phyloP scores from a whole-genome alignment of 1,140 invertebrate species.

The Trichogramma pretiosum region DNA sequence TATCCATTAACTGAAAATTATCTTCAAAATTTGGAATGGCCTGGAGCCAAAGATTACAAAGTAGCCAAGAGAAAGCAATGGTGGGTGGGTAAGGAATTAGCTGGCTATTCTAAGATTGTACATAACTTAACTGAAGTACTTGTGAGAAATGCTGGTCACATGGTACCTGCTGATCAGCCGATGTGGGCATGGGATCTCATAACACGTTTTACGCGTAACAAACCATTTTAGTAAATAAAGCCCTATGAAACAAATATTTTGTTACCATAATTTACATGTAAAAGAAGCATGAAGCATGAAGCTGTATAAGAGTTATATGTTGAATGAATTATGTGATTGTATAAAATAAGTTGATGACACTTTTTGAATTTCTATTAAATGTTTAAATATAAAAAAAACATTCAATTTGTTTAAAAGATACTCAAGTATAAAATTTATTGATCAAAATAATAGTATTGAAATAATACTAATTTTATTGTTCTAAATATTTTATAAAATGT shows the following conservation, averaged over 20 bases:
- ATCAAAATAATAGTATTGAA: too few species aligned
- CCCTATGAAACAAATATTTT: not conserved
- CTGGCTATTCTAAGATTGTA: slow-evolving; percentile 67
- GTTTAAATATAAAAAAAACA: too few species aligned
- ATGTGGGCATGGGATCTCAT: slow-evolving; percentile 69
- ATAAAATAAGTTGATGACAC: slow-evolving; percentile 5
- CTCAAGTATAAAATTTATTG: too few species aligned
- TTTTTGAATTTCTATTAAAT: too few species aligned
- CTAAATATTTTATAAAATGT: too few species aligned
- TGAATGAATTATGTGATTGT: too few species aligned
- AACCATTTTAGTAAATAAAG: slow-evolving; percentile 41
- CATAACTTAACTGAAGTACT: slow-evolving; percentile 70
- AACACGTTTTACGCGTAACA: slow-evolving; percentile 62
- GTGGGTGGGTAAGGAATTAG: slow-evolving; percentile 60
- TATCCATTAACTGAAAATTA: slow-evolving; percentile 70
- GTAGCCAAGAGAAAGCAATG: slow-evolving; percentile 57
- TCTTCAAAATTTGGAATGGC: slow-evolving; percentile 60
- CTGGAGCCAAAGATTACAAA: slow-evolving; percentile 55
- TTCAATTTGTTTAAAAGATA: too few species aligned
- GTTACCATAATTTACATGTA: not conserved
- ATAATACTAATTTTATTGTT: too few species aligned
- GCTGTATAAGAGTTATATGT: too few species aligned
- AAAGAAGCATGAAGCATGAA: slow-evolving; percentile 5
- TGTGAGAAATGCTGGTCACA: slow-evolving; percentile 74
- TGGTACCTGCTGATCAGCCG: slow-evolving; percentile 75